Conservation (phyloP, 1,140 invertebrate species). For the Cephus cinctus region DNA sequence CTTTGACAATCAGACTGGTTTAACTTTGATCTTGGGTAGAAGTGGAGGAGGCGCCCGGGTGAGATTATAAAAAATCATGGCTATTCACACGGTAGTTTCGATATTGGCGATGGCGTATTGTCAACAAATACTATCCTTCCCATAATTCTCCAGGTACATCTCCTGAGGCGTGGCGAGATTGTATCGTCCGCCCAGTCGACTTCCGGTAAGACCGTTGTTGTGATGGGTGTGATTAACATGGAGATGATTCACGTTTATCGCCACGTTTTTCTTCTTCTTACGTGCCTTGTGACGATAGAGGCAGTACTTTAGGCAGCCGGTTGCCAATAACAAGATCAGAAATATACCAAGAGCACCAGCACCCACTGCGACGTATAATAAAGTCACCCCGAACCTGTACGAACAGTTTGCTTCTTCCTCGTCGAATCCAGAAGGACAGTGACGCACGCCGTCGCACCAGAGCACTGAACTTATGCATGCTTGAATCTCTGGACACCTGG, state of each 20-base stretch:
- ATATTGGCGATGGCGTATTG: conserved; percentile 62
- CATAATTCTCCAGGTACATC: conserved; percentile 63
- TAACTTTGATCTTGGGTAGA: too few species aligned
- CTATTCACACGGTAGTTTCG: conserved; percentile 64
- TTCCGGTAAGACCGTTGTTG: conserved; percentile 49
- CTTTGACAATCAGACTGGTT: too few species aligned
- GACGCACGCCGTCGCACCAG: conserved; percentile 71
- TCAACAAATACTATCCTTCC: conserved; percentile 75
- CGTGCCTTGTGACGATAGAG: conserved; percentile 61
- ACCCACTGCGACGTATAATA: conserved; percentile 64
- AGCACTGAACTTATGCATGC: conserved; percentile 71
- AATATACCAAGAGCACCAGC: conserved; percentile 60
- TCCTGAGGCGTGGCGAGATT: conserved; percentile 54
- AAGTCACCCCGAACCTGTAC: conserved; percentile 66
- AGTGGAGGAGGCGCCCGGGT: too few species aligned
- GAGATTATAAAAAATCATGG: too few species aligned
- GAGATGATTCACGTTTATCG: conserved; percentile 57
- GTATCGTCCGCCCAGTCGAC: conserved; percentile 51
- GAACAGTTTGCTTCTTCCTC: conserved; percentile 72
- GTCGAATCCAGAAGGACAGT: conserved; percentile 75
- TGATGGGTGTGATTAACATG: conserved; percentile 61
- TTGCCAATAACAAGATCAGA: conserved; percentile 58
- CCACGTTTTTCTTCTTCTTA: conserved; percentile 63
- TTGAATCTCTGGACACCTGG: conserved; percentile 68
- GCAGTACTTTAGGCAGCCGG: conserved; percentile 65